phyloP scores from a whole-genome alignment of 1,140 invertebrate genomes.

The Hyles vespertilio region DNA sequence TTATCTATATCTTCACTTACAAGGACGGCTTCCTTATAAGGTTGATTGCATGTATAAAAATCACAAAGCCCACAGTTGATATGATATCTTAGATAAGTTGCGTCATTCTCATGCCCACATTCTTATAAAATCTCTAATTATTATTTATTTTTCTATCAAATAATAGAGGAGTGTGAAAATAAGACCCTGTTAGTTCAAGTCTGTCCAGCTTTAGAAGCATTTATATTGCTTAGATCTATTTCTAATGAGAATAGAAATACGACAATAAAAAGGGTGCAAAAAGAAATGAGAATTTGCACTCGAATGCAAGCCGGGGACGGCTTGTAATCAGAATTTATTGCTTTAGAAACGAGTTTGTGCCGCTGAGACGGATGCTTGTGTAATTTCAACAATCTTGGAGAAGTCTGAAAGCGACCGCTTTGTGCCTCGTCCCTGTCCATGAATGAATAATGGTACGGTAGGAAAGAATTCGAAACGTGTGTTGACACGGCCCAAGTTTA shows the following conservation, averaged over 20 bases:
- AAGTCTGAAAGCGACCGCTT: not conserved
- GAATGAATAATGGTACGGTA: constrained; percentile 3
- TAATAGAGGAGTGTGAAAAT: no score
- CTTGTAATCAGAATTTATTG: constrained; percentile 52
- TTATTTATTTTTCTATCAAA: no score
- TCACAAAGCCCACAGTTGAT: not conserved
- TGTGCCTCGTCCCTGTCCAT: not conserved
- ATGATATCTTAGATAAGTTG: not conserved
- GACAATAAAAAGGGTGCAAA: constrained; percentile 26
- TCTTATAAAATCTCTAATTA: no score
- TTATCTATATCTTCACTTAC: no score
- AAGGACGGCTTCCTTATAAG: no score
- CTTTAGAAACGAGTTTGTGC: constrained; percentile 33
- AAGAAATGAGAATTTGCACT: constrained; percentile 46
- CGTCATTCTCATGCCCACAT: not conserved
- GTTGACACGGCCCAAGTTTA: not conserved
- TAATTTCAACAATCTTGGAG: constrained; percentile 9
- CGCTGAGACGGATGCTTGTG: constrained; percentile 14
- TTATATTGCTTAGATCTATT: no score
- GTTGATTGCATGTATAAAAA: no score
- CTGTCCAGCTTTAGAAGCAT: no score
- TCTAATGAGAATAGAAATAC: not conserved
- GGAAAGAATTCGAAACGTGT: constrained; percentile 3
- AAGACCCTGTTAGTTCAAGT: no score
- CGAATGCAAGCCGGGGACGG: constrained; percentile 33